Conservation (phyloP, 2,113 vertebrate genomes). For the Scomber colias region DNA sequence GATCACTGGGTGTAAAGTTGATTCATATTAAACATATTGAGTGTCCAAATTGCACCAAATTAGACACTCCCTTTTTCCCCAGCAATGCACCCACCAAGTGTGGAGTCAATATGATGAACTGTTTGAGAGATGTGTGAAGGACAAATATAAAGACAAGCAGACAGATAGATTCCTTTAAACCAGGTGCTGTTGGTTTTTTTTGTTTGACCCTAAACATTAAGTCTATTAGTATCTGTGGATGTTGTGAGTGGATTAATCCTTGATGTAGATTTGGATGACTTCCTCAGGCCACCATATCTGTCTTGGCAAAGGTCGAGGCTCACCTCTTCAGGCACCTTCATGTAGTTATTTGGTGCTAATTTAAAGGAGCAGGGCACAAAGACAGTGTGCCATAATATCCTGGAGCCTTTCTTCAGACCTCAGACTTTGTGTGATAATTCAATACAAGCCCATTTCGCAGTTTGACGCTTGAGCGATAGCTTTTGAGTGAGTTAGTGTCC, state of each 20-base stretch:
- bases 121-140: no score
- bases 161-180: no score
- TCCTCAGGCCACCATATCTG: background rate
- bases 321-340: background rate
- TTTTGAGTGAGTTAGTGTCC: conserved; percentile 80
- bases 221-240: background rate
- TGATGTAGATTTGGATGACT: background rate
- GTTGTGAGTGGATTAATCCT: background rate
- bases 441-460: conserved; percentile 79
- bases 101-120: no score
- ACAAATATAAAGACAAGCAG: no score
- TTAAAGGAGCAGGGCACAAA: conserved; percentile 4
- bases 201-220: background rate
- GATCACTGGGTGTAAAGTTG: no score
- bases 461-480: conserved; percentile 81
- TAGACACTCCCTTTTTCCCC: no score
- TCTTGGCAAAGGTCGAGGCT: background rate
- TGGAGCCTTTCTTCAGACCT: background rate
- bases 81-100: no score
- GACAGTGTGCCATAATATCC: background rate
- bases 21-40: no score
- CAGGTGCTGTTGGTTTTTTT: no score
- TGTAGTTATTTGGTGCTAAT: conserved; percentile 3
- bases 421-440: conserved; percentile 75
- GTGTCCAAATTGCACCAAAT: no score